Conservation (phyloP, 2,797 vertebrate genomes). For the Lacerta viridis region DNA sequence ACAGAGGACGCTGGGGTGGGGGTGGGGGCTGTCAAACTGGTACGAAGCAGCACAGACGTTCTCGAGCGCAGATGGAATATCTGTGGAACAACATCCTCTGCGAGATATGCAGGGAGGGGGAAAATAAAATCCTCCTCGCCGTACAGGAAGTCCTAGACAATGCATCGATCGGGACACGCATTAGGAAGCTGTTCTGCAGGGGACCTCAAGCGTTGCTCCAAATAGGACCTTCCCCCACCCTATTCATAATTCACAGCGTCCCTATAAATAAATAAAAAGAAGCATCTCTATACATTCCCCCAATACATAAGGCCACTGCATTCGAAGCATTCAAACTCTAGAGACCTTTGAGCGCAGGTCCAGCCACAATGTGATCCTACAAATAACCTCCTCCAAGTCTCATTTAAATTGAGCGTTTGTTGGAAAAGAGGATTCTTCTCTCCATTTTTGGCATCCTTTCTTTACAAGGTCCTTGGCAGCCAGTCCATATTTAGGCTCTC, state of each 20-base stretch:
- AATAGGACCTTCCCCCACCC: neutral
- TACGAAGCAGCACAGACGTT: neutral
- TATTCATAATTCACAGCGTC: slow-evolving; percentile 10
- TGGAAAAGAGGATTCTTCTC: neutral
- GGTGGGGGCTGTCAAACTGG: too few relatives aligned
- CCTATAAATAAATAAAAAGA: slow-evolving; percentile 7
- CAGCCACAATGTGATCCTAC: neutral
- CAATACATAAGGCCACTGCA: neutral
- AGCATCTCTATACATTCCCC: neutral
- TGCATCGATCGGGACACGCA: neutral
- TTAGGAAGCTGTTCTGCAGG: slow-evolving; percentile 17
- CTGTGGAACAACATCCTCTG: too few relatives aligned
- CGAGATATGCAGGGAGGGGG: too few relatives aligned
- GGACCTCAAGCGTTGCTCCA: neutral
- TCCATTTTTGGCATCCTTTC: neutral
- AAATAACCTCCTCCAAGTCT: neutral
- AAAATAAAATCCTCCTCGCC: neutral
- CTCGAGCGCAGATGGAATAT: too few relatives aligned
- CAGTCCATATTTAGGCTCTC: neutral
- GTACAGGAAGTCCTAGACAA: neutral
- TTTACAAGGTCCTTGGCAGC: neutral
- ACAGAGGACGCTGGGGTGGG: too few relatives aligned
- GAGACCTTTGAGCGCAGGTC: neutral
- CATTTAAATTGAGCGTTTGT: neutral
- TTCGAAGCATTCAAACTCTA: neutral